Evolutionary conservation across 2,113 vertebrate species (phyloP).

Genomic region (Aleadryas rufinucha): DNA sequence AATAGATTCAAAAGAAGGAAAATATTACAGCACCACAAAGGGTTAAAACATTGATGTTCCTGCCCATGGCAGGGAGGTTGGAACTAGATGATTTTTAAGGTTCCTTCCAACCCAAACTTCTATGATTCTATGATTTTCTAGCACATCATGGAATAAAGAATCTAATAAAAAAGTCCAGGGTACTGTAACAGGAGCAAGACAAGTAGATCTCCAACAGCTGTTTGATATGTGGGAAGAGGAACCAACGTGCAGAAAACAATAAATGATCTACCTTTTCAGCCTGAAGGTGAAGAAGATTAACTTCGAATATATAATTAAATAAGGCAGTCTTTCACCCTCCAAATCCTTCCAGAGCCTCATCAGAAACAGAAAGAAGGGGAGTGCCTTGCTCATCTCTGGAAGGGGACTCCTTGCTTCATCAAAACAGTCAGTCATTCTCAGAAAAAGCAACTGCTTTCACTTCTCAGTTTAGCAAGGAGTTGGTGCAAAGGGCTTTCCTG

Average conservation of each 20-base stretch:
- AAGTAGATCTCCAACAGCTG: background rate
- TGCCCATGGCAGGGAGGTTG: background rate
- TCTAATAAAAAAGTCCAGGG: background rate
- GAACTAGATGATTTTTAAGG: background rate
- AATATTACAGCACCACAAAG: background rate
- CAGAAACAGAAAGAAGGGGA: background rate
- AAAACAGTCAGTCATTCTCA: slow-evolving; percentile 44
- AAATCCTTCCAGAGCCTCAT: background rate
- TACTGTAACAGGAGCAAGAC: background rate
- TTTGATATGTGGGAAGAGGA: background rate
- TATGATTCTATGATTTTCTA: background rate
- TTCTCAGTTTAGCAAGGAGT: slow-evolving; percentile 15
- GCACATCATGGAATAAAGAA: background rate
- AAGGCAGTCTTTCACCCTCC: background rate
- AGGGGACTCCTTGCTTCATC: slow-evolving; percentile 64
- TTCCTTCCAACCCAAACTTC: background rate
- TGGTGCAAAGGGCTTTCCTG: slow-evolving; percentile 41
- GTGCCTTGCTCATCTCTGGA: slow-evolving; percentile 38
- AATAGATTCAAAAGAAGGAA: background rate
- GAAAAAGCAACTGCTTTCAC: slow-evolving; percentile 47
- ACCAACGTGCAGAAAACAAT: background rate
- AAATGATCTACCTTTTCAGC: background rate
- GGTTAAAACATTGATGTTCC: background rate
- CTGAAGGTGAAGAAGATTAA: background rate
- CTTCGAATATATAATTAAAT: background rate